Evolutionary conservation across 2,113 vertebrate species (phyloP).

Genomic region (Corydoras maculifer): DNA sequence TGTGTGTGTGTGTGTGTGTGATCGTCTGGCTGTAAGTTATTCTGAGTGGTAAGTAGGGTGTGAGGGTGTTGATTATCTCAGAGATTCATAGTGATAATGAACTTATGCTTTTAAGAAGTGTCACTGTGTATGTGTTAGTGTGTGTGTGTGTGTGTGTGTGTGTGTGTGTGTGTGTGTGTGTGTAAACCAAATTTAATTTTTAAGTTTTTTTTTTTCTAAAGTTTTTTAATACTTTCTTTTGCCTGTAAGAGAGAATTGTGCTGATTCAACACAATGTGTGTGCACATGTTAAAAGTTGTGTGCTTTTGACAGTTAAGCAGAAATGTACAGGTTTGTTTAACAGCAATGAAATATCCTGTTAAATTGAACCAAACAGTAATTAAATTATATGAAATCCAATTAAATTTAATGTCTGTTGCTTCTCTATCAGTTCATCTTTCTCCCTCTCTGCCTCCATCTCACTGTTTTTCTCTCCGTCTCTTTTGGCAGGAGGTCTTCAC

Average conservation of each 20-base stretch:
- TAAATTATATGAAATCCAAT: neutral
- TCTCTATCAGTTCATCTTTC: neutral
- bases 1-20: conserved; percentile 22
- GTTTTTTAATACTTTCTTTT: neutral
- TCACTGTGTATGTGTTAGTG: conserved; percentile 6
- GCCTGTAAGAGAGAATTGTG: neutral
- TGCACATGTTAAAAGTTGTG: conserved; percentile 6
- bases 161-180: neutral
- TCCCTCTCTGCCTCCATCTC: neutral
- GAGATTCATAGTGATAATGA: conserved; percentile 32
- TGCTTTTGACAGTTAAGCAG: conserved; percentile 6
- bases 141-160: neutral
- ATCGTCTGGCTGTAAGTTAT: neutral
- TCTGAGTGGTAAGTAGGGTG: conserved; percentile 27
- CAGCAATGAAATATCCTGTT: neutral
- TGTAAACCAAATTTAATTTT: neutral
- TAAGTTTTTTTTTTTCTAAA: neutral
- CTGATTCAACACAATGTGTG: conserved; percentile 16
- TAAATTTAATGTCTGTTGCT: too few species aligned
- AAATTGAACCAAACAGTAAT: neutral
- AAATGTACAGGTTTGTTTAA: neutral
- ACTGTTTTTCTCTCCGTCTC: neutral
- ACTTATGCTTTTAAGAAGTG: neutral
- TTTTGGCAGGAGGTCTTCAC: conserved; percentile 86
- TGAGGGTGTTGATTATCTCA: conserved; percentile 35